Evolutionary conservation across 2,113 vertebrate genomes (phyloP), one percentile per base, ranked within the genome.

Genomic region (Bolborhynchus lineola): DNA sequence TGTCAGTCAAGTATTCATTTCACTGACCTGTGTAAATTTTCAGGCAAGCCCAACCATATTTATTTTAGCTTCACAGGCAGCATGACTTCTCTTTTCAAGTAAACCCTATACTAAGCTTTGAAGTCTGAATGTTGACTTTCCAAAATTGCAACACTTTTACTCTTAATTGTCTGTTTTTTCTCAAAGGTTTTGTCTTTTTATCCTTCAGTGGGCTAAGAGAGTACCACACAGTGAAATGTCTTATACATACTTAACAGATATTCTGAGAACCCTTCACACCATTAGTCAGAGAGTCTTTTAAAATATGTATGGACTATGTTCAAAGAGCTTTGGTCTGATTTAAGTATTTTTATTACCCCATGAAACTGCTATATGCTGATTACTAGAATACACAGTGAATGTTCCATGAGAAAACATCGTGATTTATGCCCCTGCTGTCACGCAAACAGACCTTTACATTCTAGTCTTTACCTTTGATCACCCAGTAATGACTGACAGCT

Each of bases 1-100:
- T 92, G 94, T 93, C 80, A 55, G 70, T 91, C 72, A 94, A 91
- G 63, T 42, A 86, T 85, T 92, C 63, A 60, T 33, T 84, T 89
- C 60, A 85, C 37, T 69, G 70, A 78, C 47, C 70, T 65, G 20
- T 52, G 31, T 52, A 89, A 69, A 19, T 87, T 84, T 90, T 84
- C 69, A 84, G 74, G 57, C 3, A 5, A 44, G 52, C 64, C 57
- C 55, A 89, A 35, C 8, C 13, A 11, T 33, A 29, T 85, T 86
- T 92, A 85, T 82, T 86, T 91, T 65, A 92, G 63, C 28, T 57
- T 91, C 47, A 86, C 23, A 71, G 69, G 57, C 55, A 89, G 41
- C 8, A 62, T n/a, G 53, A 79, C 39, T 84, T 84, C 18, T 87
- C 75, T 83, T 93, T 65, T 76, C 39, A 85, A 82, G 24, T 62